Evolutionary conservation across 2,888 invertebrate species (phyloP).

Genomic region (Bembecia ichneumoniformis): DNA sequence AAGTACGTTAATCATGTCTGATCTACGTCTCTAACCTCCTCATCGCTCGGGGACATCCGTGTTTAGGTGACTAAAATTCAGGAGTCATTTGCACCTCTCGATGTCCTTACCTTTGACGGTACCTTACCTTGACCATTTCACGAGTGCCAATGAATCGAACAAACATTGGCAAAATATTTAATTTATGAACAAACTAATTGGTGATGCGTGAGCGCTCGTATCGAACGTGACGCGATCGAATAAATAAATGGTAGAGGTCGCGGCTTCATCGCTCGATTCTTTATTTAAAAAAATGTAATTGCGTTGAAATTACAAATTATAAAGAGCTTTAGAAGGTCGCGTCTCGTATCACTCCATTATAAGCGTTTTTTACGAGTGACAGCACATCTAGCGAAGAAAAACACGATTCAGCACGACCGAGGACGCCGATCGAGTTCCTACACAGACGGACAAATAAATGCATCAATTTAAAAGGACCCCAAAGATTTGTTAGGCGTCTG

Average conservation of each 20-base stretch:
- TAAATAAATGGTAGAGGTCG: neutral
- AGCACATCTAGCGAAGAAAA: neutral
- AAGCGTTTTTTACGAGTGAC: neutral
- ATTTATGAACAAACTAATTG: neutral
- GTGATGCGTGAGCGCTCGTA: slow-evolving; percentile 2
- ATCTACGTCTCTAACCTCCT: no score
- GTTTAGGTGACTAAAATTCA: neutral
- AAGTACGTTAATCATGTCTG: no score
- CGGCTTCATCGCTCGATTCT: neutral
- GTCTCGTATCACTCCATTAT: neutral
- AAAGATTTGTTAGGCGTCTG: no score
- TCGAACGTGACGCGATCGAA: slow-evolving; percentile 1
- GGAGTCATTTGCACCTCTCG: no score
- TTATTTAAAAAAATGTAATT: neutral
- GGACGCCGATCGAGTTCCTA: no score
- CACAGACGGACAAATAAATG: no score
- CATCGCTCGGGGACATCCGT: no score
- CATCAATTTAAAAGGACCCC: no score
- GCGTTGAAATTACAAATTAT: neutral
- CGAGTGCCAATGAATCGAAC: no score
- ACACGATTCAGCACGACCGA: neutral
- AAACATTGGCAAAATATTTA: no score
- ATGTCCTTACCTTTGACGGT: no score
- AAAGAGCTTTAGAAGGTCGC: neutral
- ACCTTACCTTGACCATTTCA: no score